Conservation (phyloP, 2,113 vertebrate genomes). For the Chloropsis hardwickii region DNA sequence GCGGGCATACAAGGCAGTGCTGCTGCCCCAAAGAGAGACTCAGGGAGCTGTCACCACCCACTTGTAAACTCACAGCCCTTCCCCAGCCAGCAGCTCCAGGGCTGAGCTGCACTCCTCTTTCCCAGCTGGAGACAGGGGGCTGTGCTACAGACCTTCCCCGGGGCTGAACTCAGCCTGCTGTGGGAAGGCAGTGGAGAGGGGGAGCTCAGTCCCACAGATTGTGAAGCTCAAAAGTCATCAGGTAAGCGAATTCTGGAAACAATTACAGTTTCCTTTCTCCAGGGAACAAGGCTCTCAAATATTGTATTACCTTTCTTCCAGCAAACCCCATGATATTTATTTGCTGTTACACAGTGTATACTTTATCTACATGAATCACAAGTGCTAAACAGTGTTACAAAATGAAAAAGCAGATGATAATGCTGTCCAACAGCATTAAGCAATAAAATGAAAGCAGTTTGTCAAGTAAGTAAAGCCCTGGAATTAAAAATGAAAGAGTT, state of each 20-base stretch:
- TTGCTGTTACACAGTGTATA: neutral
- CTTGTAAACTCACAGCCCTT: neutral
- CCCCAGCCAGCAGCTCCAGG: neutral
- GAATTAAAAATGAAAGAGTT: neutral
- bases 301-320: neutral
- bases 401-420: neutral
- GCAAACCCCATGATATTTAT: neutral
- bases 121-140: rapidly evolving
- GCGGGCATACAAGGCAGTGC: neutral
- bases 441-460: neutral
- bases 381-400: constrained; percentile 11
- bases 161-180: neutral
- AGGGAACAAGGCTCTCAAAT: neutral
- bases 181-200: neutral
- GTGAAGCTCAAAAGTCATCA: neutral
- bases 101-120: neutral
- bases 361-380: constrained; percentile 21
- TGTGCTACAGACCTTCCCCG: neutral
- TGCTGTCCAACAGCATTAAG: neutral
- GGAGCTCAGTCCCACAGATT: neutral
- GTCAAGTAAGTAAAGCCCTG: neutral
- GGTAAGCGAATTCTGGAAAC: neutral
- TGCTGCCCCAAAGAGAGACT: neutral
- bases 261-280: constrained; percentile 18
- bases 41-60: neutral